phyloP scores from a whole-genome alignment of 2,797 vertebrate species.

The Austrolebias charrua region DNA sequence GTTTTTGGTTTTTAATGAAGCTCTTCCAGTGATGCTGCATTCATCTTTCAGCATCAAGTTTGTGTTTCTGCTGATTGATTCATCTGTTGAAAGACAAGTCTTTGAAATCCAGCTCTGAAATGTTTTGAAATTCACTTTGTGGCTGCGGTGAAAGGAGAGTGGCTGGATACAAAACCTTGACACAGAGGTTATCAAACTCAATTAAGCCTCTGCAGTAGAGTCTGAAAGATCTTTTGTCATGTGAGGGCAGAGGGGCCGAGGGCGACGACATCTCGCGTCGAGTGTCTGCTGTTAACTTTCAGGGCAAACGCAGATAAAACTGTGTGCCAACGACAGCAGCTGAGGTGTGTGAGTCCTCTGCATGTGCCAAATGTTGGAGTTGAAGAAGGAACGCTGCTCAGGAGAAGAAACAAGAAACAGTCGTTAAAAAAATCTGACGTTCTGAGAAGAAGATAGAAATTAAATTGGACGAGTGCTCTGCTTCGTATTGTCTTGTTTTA shows the following conservation, averaged over 20 bases:
- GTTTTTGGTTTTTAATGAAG: background rate
- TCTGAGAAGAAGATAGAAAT: background rate
- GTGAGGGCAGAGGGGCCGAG: constrained; percentile 40
- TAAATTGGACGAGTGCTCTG: no score
- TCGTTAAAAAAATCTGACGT: background rate
- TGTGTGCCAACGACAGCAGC: constrained; percentile 66
- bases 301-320: constrained; percentile 60
- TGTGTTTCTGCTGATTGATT: constrained; percentile 11
- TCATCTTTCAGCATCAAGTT: constrained; percentile 6
- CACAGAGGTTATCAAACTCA: constrained; percentile 58
- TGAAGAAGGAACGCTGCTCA: constrained; percentile 33
- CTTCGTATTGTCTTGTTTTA: no score
- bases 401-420: no score
- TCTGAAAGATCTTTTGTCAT: constrained; percentile 46
- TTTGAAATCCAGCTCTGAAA: constrained; percentile 15
- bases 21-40: background rate
- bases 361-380: constrained; percentile 32
- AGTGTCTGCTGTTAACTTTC: constrained; percentile 62
- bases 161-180: constrained; percentile 56
- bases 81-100: constrained; percentile 15
- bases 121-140: constrained; percentile 41
- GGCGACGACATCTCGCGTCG: constrained; percentile 41
- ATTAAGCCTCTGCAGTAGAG: constrained; percentile 42
- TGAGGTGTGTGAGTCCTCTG: constrained; percentile 37
- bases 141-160: constrained; percentile 19